Conservation (phyloP, 2,888 invertebrate genomes). For the Tortrix viridana region DNA sequence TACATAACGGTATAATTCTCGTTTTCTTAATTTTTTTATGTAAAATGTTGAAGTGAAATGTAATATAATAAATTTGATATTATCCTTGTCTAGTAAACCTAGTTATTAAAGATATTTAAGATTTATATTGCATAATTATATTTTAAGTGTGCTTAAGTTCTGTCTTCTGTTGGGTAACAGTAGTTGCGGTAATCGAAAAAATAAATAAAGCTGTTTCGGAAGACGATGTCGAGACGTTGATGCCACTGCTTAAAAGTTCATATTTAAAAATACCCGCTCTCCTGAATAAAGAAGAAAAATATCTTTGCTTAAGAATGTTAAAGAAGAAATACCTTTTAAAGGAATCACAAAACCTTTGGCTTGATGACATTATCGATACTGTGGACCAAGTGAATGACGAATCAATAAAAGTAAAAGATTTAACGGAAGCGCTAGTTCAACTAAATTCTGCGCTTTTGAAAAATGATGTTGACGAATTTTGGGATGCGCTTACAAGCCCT, state of each 20-base stretch:
- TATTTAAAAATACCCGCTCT: slow-evolving; percentile 70
- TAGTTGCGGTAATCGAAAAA: slow-evolving; percentile 81
- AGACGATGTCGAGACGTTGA: slow-evolving; percentile 77
- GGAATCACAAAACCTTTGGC: slow-evolving; percentile 84
- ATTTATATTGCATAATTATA: too few species aligned
- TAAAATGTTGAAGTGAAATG: too few species aligned
- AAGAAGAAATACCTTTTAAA: slow-evolving; percentile 78
- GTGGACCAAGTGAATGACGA: slow-evolving; percentile 77
- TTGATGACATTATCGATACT: slow-evolving; percentile 82
- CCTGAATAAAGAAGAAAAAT: slow-evolving; percentile 75
- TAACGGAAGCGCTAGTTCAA: slow-evolving; percentile 73
- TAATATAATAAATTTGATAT: too few species aligned
- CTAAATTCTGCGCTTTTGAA: slow-evolving; percentile 73
- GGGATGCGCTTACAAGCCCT: slow-evolving; percentile 63
- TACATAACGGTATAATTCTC: too few species aligned
- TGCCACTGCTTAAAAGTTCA: slow-evolving; percentile 75
- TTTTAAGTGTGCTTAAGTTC: too few species aligned
- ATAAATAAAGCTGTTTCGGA: slow-evolving; percentile 85
- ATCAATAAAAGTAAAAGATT: slow-evolving; percentile 74
- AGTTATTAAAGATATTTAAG: too few species aligned
- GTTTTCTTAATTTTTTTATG: too few species aligned
- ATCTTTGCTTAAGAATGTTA: slow-evolving; percentile 81
- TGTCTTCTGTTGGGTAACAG: slow-evolving; percentile 58
- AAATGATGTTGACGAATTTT: slow-evolving; percentile 69
- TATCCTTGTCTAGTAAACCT: too few species aligned